phyloP scores from a whole-genome alignment of 2,113 vertebrate genomes.

The Melospiza georgiana region DNA sequence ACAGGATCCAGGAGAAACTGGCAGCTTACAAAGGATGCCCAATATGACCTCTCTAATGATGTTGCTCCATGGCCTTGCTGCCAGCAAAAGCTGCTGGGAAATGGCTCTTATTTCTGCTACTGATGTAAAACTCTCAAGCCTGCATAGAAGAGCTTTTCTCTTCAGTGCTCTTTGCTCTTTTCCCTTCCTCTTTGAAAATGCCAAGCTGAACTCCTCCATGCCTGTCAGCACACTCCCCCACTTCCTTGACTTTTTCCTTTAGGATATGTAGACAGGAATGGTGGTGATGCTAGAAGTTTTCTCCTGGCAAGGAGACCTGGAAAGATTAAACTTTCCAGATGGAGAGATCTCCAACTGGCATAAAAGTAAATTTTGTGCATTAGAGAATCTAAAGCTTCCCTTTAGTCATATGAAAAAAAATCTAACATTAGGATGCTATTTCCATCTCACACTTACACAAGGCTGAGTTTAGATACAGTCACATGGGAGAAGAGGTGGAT shows the following conservation, averaged over 20 bases:
- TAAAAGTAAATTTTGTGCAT: neutral
- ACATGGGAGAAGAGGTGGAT: neutral
- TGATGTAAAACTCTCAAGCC: neutral
- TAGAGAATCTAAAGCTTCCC: neutral
- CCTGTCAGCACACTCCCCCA: neutral
- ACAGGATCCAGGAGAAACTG: neutral
- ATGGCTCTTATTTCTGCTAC: neutral
- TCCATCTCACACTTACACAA: neutral
- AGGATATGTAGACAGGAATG: neutral
- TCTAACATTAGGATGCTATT: neutral
- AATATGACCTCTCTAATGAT: conserved; percentile 5
- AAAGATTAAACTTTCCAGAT: neutral
- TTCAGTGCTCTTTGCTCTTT: neutral
- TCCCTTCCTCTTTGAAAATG: neutral
- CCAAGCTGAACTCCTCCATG: neutral
- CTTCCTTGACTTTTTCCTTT: neutral
- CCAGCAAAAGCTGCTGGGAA: neutral
- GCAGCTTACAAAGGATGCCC: neutral
- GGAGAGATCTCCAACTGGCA: neutral
- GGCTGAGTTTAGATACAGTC: neutral
- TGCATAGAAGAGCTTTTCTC: neutral
- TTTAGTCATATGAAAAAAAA: neutral
- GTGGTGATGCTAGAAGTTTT: neutral
- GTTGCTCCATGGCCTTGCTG: neutral
- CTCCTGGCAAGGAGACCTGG: neutral